Base-by-base conservation (phyloP, 2,888 invertebrate genomes). In the Morpho helenor region DNA sequence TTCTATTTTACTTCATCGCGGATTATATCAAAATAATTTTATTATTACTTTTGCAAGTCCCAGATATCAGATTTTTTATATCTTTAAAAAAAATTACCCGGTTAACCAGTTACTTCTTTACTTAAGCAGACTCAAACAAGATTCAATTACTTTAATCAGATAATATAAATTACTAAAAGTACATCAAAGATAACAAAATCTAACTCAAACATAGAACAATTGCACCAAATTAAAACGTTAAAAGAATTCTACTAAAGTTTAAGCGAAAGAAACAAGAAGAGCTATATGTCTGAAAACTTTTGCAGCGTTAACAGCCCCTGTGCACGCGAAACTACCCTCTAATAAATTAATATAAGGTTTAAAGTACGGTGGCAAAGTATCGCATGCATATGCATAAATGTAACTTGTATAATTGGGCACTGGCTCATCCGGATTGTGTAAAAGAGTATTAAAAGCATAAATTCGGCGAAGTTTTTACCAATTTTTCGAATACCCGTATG, bases 381-480 rank as follows among this genome's bases (percentile, higher is more conserved):
- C 43, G 40, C 57, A 59, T 59, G 59, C 56, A 57, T 61, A 59
- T 59, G 53, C 51, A 61, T 57, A 49, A 52, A 57, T 57, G 60
- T 57, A 52, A 54, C 55, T 52, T 49, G 58, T 50, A 59, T 65
- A 65, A 65, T 66, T 66, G 66, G 59, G 59, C 59, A 52, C 62
- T 49, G 57, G 55, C 57, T 57, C 64, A 52, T 64, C 54, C 46
- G 62, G 62, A 60, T 60, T 60, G 57, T 48, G 46, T 52, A 52
- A 60, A 64, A 61, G 61, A 62, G 62, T 62, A 64, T 62, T 61
- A 61, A 61, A 63, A 62, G 62, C 60, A 63, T 64, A 64, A 66
- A 66, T 64, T 64, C 58, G 50, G 51, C 9, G 48, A 39, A 58
- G 57, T 56, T 60, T 62, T 55, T 61, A 43, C 61, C 57, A 60